A percentile compares a stretch with the other conserved stretches of the same genome.
Conservation (phyloP, 1,140 invertebrate species). For the Caenorhabditis elegans region WBcel235 BX284603.4:5011501-5012000, state of each 20-base stretch:
- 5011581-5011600: constrained; percentile 83
- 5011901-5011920: constrained; percentile 45
- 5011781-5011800: constrained; percentile 77
- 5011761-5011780: background rate
- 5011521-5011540: constrained; percentile 91
- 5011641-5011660: constrained; percentile 83
- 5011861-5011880: background rate
- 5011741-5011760: constrained; percentile 9
- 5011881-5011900: constrained; percentile 1
- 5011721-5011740: background rate
- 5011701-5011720: background rate
- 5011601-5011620: constrained; percentile 77
- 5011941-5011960: constrained; percentile 51
- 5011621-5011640: constrained; percentile 93
- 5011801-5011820: constrained; percentile 90
- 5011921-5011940: constrained; percentile 54
- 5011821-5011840: constrained; percentile 7
- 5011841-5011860: background rate
- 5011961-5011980: constrained; percentile 21
- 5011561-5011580: constrained; percentile 73
- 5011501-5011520: constrained; percentile 91
- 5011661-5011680: constrained; percentile 74
- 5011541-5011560: constrained; percentile 83
- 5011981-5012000: constrained; percentile 15
- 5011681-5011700: background rate